Conservation (phyloP, 2,888 invertebrate genomes). For the Ichneumoninae sp. region DNA sequence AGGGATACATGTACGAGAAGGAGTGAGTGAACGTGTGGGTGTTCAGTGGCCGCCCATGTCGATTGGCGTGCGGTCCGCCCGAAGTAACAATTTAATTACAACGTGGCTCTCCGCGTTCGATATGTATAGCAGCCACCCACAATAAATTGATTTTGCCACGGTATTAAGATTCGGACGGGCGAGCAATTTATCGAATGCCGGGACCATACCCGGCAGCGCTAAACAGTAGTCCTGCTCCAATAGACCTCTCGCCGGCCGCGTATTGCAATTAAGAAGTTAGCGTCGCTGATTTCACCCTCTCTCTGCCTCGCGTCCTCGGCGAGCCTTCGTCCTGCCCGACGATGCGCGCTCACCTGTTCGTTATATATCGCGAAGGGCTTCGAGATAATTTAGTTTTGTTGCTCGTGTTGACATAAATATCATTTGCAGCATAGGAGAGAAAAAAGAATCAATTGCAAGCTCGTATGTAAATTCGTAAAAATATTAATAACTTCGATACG, state of each 20-base stretch:
- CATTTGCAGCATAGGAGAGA: neutral
- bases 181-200: constrained; percentile 68
- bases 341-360: constrained; percentile 40
- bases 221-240: constrained; percentile 80
- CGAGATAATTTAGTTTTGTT: constrained; percentile 12
- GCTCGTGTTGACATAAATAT: constrained; percentile 19
- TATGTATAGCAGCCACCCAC: constrained; percentile 84
- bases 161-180: constrained; percentile 80
- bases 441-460: neutral
- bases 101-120: constrained; percentile 74
- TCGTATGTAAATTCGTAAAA: neutral
- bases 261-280: constrained; percentile 72
- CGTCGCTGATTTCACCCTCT: constrained; percentile 60
- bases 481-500: neutral
- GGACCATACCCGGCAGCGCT: constrained; percentile 77
- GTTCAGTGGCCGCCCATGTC: constrained; percentile 81
- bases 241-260: constrained; percentile 58
- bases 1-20: constrained; percentile 2
- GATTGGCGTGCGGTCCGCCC: constrained; percentile 83
- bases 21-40: constrained; percentile 68
- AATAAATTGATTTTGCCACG: constrained; percentile 84
- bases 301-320: neutral
- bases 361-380: constrained; percentile 27
- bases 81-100: constrained; percentile 85
- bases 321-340: constrained; percentile 4